Conservation (phyloP, 2,113 vertebrate genomes). For the Alethe diademata region DNA sequence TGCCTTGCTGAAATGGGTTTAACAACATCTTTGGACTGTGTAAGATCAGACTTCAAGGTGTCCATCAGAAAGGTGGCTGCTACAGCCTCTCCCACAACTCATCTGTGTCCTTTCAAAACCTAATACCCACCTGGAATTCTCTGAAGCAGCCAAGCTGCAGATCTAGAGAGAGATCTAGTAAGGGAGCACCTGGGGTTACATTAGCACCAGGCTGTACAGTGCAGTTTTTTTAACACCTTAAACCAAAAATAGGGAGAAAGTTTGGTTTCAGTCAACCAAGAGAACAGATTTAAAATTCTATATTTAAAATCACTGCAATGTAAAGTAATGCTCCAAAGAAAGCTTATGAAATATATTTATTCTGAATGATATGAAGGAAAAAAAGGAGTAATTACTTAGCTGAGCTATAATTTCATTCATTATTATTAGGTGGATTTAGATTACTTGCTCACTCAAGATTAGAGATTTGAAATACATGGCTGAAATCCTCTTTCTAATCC, state of each 20-base stretch:
- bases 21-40: neutral
- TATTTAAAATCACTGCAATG: neutral
- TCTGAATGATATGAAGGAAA: neutral
- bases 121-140: neutral
- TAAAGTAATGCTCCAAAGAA: neutral
- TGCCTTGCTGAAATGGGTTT: neutral
- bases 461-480: constrained; percentile 49
- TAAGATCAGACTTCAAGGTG: neutral
- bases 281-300: neutral
- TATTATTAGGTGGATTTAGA: constrained; percentile 62
- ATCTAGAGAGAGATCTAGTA: neutral
- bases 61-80: neutral
- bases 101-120: fast-evolving
- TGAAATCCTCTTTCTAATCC: constrained; percentile 63
- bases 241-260: neutral
- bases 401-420: constrained; percentile 4
- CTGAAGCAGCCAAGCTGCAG: neutral
- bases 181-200: neutral
- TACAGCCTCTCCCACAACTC: neutral
- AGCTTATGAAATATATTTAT: neutral
- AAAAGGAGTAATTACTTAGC: constrained; percentile 18
- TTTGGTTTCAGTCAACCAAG: neutral
- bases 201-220: neutral
- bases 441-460: constrained; percentile 58
- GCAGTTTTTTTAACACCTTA: neutral